These are phyloP conservation scores for Pristionchus mayeri DNA, from an alignment of 2,888 invertebrate genomes.

Conservation along the genomic window DNA sequence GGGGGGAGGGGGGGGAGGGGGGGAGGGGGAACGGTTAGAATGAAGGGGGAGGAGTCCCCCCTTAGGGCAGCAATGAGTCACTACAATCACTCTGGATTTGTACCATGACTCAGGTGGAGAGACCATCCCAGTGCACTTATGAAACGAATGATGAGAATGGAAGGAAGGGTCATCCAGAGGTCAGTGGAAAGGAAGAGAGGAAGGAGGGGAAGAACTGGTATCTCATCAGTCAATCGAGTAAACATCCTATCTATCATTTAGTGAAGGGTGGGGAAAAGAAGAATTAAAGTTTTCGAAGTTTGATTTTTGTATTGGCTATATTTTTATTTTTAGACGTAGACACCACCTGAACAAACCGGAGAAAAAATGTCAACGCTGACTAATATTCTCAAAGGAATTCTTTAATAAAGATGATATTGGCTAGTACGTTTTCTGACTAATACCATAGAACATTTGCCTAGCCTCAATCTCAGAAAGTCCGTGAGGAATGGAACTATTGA, in stretches of 20 bases:
- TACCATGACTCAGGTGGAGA: slow-evolving; percentile 21
- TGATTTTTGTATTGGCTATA: no score
- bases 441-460: no score
- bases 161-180: slow-evolving; percentile 14
- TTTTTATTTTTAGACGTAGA: no score
- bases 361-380: no score
- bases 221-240: not conserved
- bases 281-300: not conserved
- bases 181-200: slow-evolving; percentile 16
- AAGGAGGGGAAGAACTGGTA: not conserved
- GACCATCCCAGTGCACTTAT: not conserved
- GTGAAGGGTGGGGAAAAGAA: no score
- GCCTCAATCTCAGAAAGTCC: no score
- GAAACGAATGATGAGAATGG: not conserved
- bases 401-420: no score
- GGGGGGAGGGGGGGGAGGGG: not conserved
- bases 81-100: slow-evolving; percentile 25
- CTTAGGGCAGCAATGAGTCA: slow-evolving; percentile 33
- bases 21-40: not conserved
- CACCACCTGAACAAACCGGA: no score
- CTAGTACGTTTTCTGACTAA: no score
- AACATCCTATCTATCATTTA: slow-evolving; percentile 31
- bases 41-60: not conserved
- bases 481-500: no score
- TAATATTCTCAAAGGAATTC: no score